phyloP scores from a whole-genome alignment of 2,797 vertebrate species.

The Esox lucius region DNA sequence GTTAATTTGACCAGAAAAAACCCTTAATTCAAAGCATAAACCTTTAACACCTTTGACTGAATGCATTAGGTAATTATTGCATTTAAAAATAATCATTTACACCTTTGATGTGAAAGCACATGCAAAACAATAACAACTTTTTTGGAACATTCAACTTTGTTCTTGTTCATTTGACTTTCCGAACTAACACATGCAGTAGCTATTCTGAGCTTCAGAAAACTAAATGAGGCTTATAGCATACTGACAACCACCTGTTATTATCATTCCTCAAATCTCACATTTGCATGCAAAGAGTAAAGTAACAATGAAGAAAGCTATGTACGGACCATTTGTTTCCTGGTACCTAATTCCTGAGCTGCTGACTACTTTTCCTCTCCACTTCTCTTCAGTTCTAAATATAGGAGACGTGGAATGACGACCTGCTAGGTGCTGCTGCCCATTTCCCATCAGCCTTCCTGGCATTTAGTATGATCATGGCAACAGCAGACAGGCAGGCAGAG shows the following conservation, averaged over 20 bases:
- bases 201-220: conserved; percentile 16
- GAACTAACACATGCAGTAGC: neutral
- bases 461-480: neutral
- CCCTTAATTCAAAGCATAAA: too few species aligned
- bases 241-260: conserved; percentile 1
- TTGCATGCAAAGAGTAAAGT: neutral
- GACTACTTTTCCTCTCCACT: neutral
- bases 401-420: neutral
- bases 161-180: conserved; percentile 15
- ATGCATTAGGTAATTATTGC: conserved; percentile 21
- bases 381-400: conserved; percentile 13
- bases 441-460: neutral
- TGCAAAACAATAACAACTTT: neutral
- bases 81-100: neutral
- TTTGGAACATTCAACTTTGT: neutral
- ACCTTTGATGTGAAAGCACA: neutral
- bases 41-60: conserved; percentile 37
- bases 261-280: conserved; percentile 8
- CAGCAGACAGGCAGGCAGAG: neutral
- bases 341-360: conserved; percentile 29
- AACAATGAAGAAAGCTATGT: conserved; percentile 18
- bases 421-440: neutral
- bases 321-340: conserved; percentile 27
- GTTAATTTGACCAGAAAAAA: too few species aligned
- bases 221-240: neutral